Evolutionary conservation across 2,797 vertebrate genomes (phyloP).

Genomic region (Enoplosus armatus): DNA sequence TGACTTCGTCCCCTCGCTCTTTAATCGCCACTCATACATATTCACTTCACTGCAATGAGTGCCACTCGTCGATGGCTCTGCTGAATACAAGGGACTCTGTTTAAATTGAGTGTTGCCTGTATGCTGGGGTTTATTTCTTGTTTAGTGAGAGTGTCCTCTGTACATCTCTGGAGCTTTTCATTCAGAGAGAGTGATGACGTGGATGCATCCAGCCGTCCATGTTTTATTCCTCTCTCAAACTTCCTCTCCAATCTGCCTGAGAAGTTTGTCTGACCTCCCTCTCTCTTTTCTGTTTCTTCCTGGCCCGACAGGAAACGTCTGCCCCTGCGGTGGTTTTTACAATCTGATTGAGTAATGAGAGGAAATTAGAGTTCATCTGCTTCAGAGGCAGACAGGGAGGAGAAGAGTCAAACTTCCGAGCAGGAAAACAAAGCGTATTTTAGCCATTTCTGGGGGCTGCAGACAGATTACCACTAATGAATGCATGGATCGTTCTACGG

Average conservation of each 20-base stretch:
- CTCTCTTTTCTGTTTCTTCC: background rate
- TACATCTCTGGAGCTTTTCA: conserved; percentile 2
- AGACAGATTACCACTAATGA: conserved; percentile 46
- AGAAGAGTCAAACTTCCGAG: conserved; percentile 41
- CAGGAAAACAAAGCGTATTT: conserved; percentile 45
- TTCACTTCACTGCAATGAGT: conserved; percentile 32
- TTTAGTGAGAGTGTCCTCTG: conserved; percentile 2
- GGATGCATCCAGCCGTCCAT: background rate
- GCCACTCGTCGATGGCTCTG: background rate
- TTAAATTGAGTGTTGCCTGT: conserved; percentile 4
- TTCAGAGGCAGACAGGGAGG: conserved; percentile 41
- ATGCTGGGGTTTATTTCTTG: conserved; percentile 27
- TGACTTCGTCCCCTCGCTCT: conserved; percentile 13
- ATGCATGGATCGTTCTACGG: background rate
- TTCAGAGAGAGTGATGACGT: conserved; percentile 12
- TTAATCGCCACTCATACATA: conserved; percentile 25
- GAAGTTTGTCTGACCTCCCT: conserved; percentile 12
- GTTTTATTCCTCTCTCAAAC: conserved; percentile 3
- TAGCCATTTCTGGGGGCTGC: conserved; percentile 22
- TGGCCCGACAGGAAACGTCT: conserved; percentile 22
- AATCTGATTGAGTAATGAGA: conserved; percentile 63
- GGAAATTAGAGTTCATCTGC: conserved; percentile 64
- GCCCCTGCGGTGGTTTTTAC: conserved; percentile 37
- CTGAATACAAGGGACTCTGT: conserved; percentile 13
- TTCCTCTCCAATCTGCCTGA: background rate